phyloP scores from a whole-genome alignment of 2,888 invertebrate species.

The Noctua fimbriata region DNA sequence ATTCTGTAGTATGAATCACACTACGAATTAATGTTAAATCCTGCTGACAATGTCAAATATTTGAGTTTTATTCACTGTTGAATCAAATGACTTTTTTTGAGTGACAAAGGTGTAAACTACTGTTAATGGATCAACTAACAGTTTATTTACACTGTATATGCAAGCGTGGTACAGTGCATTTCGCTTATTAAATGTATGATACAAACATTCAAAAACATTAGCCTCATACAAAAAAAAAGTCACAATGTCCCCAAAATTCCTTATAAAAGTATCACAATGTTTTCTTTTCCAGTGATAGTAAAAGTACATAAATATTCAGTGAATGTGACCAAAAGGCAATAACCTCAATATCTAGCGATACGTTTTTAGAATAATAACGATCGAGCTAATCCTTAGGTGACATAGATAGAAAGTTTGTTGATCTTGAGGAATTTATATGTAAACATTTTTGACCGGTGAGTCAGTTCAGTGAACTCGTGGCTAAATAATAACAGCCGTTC shows the following conservation, averaged over 20 bases:
- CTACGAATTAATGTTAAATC: neutral
- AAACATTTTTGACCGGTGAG: constrained; percentile 17
- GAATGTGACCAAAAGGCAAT: constrained; percentile 43
- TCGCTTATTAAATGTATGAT: too few relatives aligned
- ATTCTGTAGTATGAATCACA: constrained; percentile 5
- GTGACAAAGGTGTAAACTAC: too few relatives aligned
- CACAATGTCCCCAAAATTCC: constrained; percentile 17
- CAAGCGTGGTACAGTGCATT: too few relatives aligned
- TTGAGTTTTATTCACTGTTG: too few relatives aligned
- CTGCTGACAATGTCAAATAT: neutral
- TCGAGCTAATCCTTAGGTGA: constrained; percentile 24
- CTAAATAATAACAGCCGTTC: too few relatives aligned
- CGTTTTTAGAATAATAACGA: constrained; percentile 42
- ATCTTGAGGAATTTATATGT: constrained; percentile 28
- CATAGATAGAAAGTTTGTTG: constrained; percentile 47
- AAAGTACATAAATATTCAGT: constrained; percentile 56
- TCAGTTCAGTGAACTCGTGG: neutral
- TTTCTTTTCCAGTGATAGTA: constrained; percentile 57
- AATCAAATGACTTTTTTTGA: too few relatives aligned
- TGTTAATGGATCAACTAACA: too few relatives aligned
- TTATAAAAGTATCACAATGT: constrained; percentile 23
- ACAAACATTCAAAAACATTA: too few relatives aligned
- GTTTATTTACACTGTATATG: too few relatives aligned
- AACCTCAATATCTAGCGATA: constrained; percentile 44
- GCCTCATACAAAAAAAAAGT: neutral